Evolutionary conservation across 2,888 invertebrate genomes (phyloP), one percentile per base, ranked within the genome.

Genomic region (Nebria salina): DNA sequence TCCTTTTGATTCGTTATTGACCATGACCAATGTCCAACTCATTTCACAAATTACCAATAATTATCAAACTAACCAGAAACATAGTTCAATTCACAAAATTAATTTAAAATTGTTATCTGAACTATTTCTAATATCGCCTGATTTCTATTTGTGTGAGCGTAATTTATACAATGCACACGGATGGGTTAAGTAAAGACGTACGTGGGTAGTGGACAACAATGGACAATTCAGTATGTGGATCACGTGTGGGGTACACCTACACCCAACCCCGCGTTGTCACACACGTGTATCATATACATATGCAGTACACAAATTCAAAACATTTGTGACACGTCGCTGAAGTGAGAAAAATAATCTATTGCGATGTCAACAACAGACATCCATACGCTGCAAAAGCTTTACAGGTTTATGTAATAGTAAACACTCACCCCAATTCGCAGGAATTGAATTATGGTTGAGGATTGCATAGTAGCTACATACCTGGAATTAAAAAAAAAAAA

Each of bases 121-220:
- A 34, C 34, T 34, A 34, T 34, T 34, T 34, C 2, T 4, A 34
- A 34, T 34, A 34, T 54, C 54, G 54, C 4, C 54, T 54, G 54
- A 54, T 54, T 54, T 54, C 11, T 54, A 54, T 54, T 54, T 54
- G 54, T 54, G 54, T 54, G 54, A 54, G 54, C 54, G 54, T 54
- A 26, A 68, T 25, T 13, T 34, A 70, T 70, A 20, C 34, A 54
- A 70, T 20, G 7, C 9, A 70, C 66, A 70, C 20, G 70, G 25
- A 34, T 70, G 70, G 26, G 25, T 70, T 70, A 70, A 70, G 34
- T 26, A 2, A 34, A 34, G 34, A 34, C 11, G 70, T 2, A 54
- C 54, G 70, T 70, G 70, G 70, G 70, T 13, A 15, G 66, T 70
- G 20, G 20, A 70, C 25, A 70, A 70, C 70, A 70, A 70, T 70